Evolutionary conservation across 1,140 invertebrate genomes (phyloP).

Genomic region (Hyles euphorbiae): DNA sequence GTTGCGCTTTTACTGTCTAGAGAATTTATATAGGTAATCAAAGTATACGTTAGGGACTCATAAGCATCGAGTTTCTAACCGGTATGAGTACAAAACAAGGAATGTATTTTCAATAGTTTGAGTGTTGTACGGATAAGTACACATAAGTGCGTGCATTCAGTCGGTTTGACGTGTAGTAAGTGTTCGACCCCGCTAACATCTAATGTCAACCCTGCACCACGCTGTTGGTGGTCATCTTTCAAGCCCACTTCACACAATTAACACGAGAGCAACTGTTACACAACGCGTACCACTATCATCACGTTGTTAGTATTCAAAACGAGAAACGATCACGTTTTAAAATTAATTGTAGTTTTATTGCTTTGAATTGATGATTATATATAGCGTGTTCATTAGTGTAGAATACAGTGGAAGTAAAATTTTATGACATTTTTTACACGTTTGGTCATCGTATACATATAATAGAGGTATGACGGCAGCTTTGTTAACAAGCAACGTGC

Average conservation of each 20-base stretch:
- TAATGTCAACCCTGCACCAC: conserved; percentile 14
- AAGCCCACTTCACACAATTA: conserved; percentile 13
- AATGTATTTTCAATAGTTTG: too few relatives aligned
- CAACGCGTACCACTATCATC: conserved; percentile 1
- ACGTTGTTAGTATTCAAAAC: background rate
- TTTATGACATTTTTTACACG: conserved; percentile 30
- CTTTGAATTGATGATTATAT: background rate
- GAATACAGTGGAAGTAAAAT: conserved; percentile 11
- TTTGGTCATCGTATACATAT: conserved; percentile 28
- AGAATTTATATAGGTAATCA: too few relatives aligned
- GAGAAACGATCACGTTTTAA: background rate
- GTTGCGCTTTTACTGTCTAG: too few relatives aligned
- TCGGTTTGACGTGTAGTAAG: conserved; percentile 9
- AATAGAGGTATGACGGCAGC: conserved; percentile 21
- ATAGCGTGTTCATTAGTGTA: background rate
- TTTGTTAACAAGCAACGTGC: conserved; percentile 46
- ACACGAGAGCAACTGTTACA: conserved; percentile 10
- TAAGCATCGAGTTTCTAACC: too few relatives aligned
- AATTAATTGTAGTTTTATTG: background rate
- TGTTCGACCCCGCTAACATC: conserved; percentile 21
- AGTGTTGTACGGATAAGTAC: conserved; percentile 1
- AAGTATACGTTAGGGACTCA: too few relatives aligned
- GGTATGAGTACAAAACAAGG: too few relatives aligned
- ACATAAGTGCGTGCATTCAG: conserved; percentile 3
- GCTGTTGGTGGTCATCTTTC: conserved; percentile 17